Evolutionary conservation across 2,888 invertebrate species (phyloP).

Genomic region (Bugulina stolonifera): DNA sequence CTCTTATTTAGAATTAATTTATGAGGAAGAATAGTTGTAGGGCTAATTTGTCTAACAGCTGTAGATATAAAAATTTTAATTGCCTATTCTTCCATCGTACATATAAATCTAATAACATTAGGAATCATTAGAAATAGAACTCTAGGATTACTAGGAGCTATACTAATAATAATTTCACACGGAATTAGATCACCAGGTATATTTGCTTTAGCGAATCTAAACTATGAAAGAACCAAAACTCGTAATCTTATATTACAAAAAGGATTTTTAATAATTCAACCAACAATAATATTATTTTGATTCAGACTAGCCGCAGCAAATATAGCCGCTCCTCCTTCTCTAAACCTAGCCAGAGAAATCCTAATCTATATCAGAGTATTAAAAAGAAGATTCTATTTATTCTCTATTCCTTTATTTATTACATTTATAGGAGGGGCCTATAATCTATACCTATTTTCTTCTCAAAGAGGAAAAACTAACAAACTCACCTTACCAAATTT

Average conservation of each 20-base stretch:
- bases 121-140: slow-evolving; percentile 31
- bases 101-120: slow-evolving; percentile 62
- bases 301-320: slow-evolving; percentile 62
- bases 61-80: slow-evolving; percentile 67
- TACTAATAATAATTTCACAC: slow-evolving; percentile 36
- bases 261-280: slow-evolving; percentile 61
- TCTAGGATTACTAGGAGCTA: slow-evolving; percentile 32
- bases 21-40: slow-evolving; percentile 53
- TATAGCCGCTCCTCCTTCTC: slow-evolving; percentile 64
- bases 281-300: slow-evolving; percentile 61
- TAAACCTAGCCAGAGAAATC: slow-evolving; percentile 67
- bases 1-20: slow-evolving; percentile 30
- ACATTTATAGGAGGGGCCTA: slow-evolving; percentile 65
- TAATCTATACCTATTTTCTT: slow-evolving; percentile 63
- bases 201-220: slow-evolving; percentile 36
- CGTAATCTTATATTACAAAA: slow-evolving; percentile 63
- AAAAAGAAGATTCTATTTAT: slow-evolving; percentile 56
- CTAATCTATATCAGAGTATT: slow-evolving; percentile 61
- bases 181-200: slow-evolving; percentile 54
- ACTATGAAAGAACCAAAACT: slow-evolving; percentile 34
- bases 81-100: slow-evolving; percentile 69
- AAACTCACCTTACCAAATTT: neutral
- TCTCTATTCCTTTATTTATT: slow-evolving; percentile 59
- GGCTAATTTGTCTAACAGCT: slow-evolving; percentile 65
- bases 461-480: slow-evolving; percentile 52